These are phyloP conservation scores for Phymorhynchus buccinoides DNA, from an alignment of 1,140 invertebrate species.

Conservation along the genomic window DNA sequence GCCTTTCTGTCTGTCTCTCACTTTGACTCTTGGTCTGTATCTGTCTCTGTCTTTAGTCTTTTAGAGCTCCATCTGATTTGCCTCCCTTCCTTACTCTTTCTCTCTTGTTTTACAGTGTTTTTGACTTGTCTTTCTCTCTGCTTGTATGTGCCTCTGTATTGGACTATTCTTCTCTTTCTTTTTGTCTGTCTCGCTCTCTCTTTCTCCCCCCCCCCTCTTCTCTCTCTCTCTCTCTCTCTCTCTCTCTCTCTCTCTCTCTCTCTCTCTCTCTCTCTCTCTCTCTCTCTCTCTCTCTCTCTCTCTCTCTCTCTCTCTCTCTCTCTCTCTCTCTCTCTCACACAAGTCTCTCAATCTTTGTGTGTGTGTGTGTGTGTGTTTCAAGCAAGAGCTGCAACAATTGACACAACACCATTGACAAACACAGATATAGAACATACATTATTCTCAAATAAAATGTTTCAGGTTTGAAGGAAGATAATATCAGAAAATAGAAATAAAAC, in stretches of 20 bases:
- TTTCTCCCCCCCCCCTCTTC: background rate
- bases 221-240: background rate
- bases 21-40: background rate
- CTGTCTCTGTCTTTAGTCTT: conserved; percentile 1
- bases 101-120: too few relatives aligned
- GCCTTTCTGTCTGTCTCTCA: background rate
- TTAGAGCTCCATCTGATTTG: too few relatives aligned
- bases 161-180: background rate
- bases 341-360: too few relatives aligned
- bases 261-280: background rate
- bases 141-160: too few relatives aligned
- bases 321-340: background rate
- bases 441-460: background rate
- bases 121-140: too few relatives aligned
- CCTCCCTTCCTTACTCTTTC: too few relatives aligned
- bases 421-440: too few relatives aligned
- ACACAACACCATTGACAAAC: too few relatives aligned
- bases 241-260: too few relatives aligned
- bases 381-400: too few relatives aligned
- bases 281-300: background rate
- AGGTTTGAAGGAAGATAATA: background rate
- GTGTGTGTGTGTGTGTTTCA: too few relatives aligned
- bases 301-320: background rate
- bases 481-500: background rate
- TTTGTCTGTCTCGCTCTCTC: background rate